Evolutionary conservation across 2,888 invertebrate species (phyloP), one percentile per base, ranked within the genome.

Genomic region (Platypus cylindrus): DNA sequence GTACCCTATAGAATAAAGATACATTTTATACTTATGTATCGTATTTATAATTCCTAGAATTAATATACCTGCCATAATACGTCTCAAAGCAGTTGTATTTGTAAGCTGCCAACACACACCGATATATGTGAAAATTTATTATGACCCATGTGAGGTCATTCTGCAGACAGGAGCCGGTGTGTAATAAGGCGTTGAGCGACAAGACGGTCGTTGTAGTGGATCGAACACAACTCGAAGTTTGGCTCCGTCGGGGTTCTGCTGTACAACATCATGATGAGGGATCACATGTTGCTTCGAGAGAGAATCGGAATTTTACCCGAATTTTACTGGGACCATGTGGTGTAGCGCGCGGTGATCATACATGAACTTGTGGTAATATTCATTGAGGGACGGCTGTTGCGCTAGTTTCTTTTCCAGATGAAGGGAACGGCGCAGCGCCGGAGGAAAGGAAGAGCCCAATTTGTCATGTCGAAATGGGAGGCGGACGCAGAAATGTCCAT

Each of bases 1-100:
- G 32, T 52, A 55, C 9, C 65, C 66, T 48, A 31, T 17, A 37
- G 28, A 27, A 17, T 17, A n/a, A n/a, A n/a, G n/a, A n/a, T n/a
- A n/a, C n/a, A n/a, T n/a, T n/a, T n/a, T n/a, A n/a, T n/a, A n/a
- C n/a, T n/a, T n/a, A n/a, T n/a, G n/a, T n/a, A n/a, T n/a, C n/a
- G n/a, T n/a, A n/a, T n/a, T n/a, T n/a, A n/a, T n/a, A n/a, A n/a
- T n/a, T n/a, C n/a, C n/a, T n/a, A n/a, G n/a, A 7, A 20, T 7
- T 20, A 20, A 7, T 25, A 15, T 34, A 38, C 38, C 38, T 30
- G 38, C 25, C 5, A 30, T 31, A 4, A 38, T 30, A 7, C 30
- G 30, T 13, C 31, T 38, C 2, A 38, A 20, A 3, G 13, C 17
- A 2, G 34, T 38, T 16, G 24, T 34, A 13, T 34, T 34, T 2